Conservation (phyloP, 2,888 invertebrate species). For the Dicycla oo region DNA sequence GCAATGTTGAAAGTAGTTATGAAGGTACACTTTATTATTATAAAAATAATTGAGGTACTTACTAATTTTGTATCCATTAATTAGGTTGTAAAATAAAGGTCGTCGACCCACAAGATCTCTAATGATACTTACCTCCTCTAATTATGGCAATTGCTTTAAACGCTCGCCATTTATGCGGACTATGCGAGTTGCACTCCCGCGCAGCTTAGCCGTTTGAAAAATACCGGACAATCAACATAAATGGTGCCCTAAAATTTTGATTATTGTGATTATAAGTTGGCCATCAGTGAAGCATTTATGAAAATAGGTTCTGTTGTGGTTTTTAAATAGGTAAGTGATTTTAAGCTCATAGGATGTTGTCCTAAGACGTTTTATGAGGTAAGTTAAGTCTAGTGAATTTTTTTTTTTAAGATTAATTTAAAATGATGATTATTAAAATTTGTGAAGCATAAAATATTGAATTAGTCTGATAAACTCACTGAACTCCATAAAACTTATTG, state of each 20-base stretch:
- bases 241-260: slow-evolving; percentile 62
- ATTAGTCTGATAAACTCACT: not conserved
- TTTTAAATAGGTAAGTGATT: slow-evolving; percentile 3
- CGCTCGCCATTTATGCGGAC: slow-evolving; percentile 58
- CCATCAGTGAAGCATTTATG: slow-evolving; percentile 29
- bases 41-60: not conserved
- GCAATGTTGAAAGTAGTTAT: not conserved
- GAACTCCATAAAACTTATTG: not conserved
- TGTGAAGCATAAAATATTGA: not conserved
- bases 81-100: slow-evolving; percentile 43
- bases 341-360: not conserved
- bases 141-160: slow-evolving; percentile 68
- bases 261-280: slow-evolving; percentile 43
- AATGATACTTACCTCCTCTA: slow-evolving; percentile 60
- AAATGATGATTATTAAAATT: not conserved
- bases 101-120: slow-evolving; percentile 54
- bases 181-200: slow-evolving; percentile 57
- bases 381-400: not conserved
- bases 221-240: slow-evolving; percentile 52
- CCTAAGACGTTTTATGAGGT: slow-evolving; percentile 2
- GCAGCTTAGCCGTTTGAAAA: slow-evolving; percentile 46
- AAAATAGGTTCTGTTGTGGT: slow-evolving; percentile 7
- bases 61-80: not conserved
- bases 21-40: not conserved
- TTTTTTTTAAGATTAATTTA: not conserved